phyloP scores from a whole-genome alignment of 2,797 vertebrate species.

The Chiloscyllium punctatum region DNA sequence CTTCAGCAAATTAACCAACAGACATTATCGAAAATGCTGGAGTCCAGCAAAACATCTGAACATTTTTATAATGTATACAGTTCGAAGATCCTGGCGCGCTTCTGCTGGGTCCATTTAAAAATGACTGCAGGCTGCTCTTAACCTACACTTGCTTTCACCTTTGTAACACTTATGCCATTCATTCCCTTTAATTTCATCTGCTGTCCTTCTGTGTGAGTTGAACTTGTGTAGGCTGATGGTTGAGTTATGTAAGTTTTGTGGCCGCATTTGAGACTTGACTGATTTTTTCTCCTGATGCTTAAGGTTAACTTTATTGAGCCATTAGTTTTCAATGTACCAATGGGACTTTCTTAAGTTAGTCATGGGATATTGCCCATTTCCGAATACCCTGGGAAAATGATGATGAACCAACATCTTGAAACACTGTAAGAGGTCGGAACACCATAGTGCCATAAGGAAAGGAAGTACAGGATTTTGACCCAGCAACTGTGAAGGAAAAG shows the following conservation, averaged over 20 bases:
- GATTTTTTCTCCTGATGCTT: not conserved
- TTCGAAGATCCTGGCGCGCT: not conserved
- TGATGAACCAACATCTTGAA: no score
- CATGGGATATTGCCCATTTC: no score
- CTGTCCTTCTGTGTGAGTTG: not conserved
- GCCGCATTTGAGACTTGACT: not conserved
- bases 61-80: not conserved
- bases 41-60: not conserved
- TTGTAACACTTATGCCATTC: no score
- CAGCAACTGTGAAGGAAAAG: no score
- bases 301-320: not conserved
- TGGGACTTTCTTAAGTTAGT: no score
- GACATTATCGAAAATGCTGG: not conserved
- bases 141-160: not conserved
- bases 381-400: no score
- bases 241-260: not conserved
- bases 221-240: not conserved
- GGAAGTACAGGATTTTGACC: no score
- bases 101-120: not conserved
- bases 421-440: no score
- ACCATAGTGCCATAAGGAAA: no score
- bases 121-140: not conserved
- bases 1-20: not conserved
- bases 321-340: no score
- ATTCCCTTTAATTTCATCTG: not conserved